Percentiles rank a stretch among this genome's conserved stretches.
Conservation (phyloP, 2,797 vertebrate species). For the Crocidura indochinensis region DNA sequence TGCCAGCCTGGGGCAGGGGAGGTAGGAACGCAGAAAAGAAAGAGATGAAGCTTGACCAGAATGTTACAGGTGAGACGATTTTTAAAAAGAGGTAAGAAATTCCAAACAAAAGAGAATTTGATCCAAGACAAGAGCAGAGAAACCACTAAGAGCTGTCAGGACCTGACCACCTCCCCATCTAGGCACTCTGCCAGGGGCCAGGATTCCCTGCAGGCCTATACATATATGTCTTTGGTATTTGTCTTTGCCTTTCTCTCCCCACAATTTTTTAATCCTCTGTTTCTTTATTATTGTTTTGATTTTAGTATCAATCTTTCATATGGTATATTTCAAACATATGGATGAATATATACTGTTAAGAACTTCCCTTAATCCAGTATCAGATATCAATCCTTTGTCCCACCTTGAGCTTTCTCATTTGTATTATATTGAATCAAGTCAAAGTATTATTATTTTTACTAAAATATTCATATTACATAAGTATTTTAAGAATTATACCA, state of each 20-base stretch:
- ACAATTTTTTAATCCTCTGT: conserved; percentile 5
- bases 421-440: neutral
- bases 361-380: neutral
- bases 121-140: conserved; percentile 35
- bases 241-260: neutral
- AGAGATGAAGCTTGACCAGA: neutral
- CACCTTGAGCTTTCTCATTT: neutral
- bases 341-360: neutral
- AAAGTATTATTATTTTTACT: neutral
- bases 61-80: conserved; percentile 38
- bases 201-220: neutral
- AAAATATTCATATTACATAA: neutral
- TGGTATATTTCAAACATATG: conserved; percentile 44
- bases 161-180: neutral
- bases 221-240: conserved; percentile 3
- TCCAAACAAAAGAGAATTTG: conserved; percentile 51
- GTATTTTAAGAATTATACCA: conserved; percentile 14
- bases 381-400: neutral
- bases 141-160: conserved; percentile 32
- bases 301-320: conserved; percentile 58
- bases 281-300: conserved; percentile 62
- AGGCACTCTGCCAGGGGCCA: neutral
- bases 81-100: conserved; percentile 13
- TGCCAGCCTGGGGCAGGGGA: neutral
- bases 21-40: neutral